These are phyloP conservation scores for Anas georgica DNA, from an alignment of 2,797 vertebrate genomes.

Conservation along the genomic window DNA sequence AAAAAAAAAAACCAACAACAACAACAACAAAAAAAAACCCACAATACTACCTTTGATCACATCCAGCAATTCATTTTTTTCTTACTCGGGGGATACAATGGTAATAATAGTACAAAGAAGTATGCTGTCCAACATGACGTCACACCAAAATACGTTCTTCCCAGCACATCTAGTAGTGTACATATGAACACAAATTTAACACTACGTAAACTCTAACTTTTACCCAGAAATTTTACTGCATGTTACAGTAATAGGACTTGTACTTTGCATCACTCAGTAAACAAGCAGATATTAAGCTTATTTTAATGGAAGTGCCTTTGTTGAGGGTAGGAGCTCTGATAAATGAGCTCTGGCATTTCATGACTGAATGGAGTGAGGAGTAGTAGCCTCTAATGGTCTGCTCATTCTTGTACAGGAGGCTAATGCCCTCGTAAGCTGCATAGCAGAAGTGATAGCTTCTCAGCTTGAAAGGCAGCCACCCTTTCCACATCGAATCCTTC, in stretches of 20 bases:
- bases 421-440: background rate
- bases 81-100: background rate
- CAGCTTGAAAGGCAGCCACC: background rate
- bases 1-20: background rate
- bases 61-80: background rate
- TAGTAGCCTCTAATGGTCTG: background rate
- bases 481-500: background rate
- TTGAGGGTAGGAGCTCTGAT: background rate
- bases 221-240: background rate
- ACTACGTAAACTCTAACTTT: background rate
- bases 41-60: background rate
- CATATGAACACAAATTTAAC: background rate
- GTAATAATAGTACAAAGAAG: background rate
- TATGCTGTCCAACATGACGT: background rate
- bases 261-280: background rate
- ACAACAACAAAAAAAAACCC: too few species aligned
- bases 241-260: background rate
- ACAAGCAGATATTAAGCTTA: background rate
- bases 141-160: background rate
- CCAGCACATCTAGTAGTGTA: background rate
- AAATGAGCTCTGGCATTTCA: constrained; percentile 15
- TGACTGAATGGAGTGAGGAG: background rate
- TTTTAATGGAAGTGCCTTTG: background rate
- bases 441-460: background rate
- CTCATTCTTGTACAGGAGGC: background rate